Conservation (phyloP, 35 echinoderm and acorn worm species). For the Acanthaster planci region DNA sequence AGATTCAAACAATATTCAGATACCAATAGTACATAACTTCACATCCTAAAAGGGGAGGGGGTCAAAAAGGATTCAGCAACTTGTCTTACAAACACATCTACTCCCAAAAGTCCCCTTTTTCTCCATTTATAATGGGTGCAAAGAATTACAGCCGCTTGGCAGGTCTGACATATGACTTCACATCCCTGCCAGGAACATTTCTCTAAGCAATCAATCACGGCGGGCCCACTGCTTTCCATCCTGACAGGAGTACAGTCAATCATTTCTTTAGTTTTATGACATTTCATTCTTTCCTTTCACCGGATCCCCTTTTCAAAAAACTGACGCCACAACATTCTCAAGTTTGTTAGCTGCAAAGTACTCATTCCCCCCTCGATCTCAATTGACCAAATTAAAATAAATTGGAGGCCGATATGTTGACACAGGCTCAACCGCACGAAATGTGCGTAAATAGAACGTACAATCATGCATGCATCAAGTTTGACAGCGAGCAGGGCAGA, state of each 20-base stretch:
- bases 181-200: not conserved
- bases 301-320: not conserved
- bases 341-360: not conserved
- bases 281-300: not conserved
- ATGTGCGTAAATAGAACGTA: not conserved
- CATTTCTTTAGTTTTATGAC: not conserved
- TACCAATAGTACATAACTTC: no score
- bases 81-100: no score
- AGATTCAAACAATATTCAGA: no score
- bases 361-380: not conserved
- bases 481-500: not conserved
- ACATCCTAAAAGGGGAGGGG: no score
- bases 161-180: no score
- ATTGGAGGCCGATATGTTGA: not conserved
- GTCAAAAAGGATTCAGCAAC: no score
- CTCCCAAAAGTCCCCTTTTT: no score
- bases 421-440: not conserved
- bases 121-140: no score
- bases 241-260: not conserved
- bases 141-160: no score
- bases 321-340: not conserved
- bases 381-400: not conserved
- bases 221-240: not conserved
- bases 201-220: not conserved
- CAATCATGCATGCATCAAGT: no score